Percentiles rank a stretch among this genome's conserved stretches.
Evolutionary conservation across 2,888 invertebrate genomes (phyloP).

Genomic region (Aromia moschata): DNA sequence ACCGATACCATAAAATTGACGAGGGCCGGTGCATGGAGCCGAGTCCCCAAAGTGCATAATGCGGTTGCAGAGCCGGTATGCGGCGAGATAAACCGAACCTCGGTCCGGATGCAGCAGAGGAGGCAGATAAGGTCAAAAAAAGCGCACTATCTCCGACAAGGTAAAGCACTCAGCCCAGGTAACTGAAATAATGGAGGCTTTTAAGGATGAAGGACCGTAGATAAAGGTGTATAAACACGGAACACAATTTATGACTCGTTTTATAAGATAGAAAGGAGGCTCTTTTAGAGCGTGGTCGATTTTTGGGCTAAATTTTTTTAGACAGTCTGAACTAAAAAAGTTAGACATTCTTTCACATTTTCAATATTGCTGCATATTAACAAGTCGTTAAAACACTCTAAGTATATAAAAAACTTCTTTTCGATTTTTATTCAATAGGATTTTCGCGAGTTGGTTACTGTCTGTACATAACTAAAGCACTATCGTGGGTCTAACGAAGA

Average conservation of each 20-base stretch:
- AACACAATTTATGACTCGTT: slow-evolving; percentile 11
- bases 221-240: slow-evolving; percentile 36
- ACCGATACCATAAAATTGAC: too few species aligned
- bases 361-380: too few species aligned
- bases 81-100: slow-evolving; percentile 16
- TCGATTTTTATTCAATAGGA: too few species aligned
- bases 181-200: slow-evolving; percentile 46
- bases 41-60: slow-evolving; percentile 29
- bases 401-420: too few species aligned
- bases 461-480: too few species aligned
- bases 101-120: slow-evolving; percentile 18
- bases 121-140: slow-evolving; percentile 48
- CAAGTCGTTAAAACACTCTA: too few species aligned
- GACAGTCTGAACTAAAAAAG: too few species aligned
- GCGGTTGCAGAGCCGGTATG: slow-evolving; percentile 22
- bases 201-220: slow-evolving; percentile 44
- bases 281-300: not conserved
- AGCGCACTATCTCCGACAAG: slow-evolving; percentile 53
- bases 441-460: too few species aligned
- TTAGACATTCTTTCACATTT: too few species aligned
- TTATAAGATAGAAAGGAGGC: not conserved
- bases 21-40: too few species aligned
- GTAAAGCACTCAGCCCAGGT: slow-evolving; percentile 55
- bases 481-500: too few species aligned
- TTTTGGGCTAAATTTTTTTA: too few species aligned